Percentiles rank a stretch among this genome's conserved stretches.
Conservation (phyloP, 2,113 vertebrate species). For the Otus sunia region DNA sequence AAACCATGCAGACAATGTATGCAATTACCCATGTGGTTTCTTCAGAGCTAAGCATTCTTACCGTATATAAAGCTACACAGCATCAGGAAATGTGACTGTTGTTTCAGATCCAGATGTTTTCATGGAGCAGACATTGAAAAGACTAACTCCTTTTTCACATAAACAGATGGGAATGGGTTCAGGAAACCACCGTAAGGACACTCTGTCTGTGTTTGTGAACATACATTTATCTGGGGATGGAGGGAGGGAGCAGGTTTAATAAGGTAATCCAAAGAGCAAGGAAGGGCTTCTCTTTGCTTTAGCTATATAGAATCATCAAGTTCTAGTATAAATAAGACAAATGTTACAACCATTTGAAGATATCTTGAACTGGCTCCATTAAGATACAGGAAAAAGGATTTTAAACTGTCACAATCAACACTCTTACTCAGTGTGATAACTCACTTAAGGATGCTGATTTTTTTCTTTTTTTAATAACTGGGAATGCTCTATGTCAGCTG, state of each 20-base stretch:
- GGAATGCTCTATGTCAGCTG: neutral
- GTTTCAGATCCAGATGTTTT: neutral
- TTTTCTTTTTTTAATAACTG: neutral
- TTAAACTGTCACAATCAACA: neutral
- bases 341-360: neutral
- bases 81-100: neutral
- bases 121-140: neutral
- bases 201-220: fast-evolving
- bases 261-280: neutral
- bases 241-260: neutral
- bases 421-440: neutral
- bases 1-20: neutral
- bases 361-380: neutral
- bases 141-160: neutral
- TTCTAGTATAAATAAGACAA: neutral
- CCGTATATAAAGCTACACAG: neutral
- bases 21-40: neutral
- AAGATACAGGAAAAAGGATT: neutral
- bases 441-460: neutral
- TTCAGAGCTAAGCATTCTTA: neutral
- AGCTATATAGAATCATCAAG: neutral
- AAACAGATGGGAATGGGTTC: neutral
- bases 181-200: neutral
- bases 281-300: neutral
- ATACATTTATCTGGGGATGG: neutral